Conservation (phyloP, 2,888 invertebrate species). For the Eupithecia insigniata region DNA sequence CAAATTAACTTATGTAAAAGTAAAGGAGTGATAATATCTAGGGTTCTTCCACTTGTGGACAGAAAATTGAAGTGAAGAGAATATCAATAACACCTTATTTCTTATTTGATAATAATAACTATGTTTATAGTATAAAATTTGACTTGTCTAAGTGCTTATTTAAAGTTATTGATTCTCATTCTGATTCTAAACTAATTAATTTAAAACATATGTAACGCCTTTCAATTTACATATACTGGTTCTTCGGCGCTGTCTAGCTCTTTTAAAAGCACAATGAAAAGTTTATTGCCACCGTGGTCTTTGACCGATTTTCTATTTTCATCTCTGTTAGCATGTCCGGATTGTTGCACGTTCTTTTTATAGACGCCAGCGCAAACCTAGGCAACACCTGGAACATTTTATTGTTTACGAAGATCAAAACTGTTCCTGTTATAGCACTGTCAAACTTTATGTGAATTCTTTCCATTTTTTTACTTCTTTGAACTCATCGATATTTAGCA, state of each 20-base stretch:
- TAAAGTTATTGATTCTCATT: too few species aligned
- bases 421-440: neutral
- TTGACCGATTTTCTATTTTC: conserved; percentile 62
- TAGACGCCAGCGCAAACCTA: conserved; percentile 30
- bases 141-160: too few species aligned
- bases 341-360: conserved; percentile 42
- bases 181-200: neutral
- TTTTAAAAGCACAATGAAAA: conserved; percentile 41
- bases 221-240: neutral
- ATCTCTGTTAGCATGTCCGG: conserved; percentile 49
- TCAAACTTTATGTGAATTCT: neutral
- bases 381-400: conserved; percentile 28
- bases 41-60: too few species aligned
- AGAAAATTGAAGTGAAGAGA: too few species aligned
- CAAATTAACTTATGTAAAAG: neutral
- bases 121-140: too few species aligned
- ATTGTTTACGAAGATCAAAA: conserved; percentile 13
- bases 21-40: neutral
- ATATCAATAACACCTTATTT: too few species aligned
- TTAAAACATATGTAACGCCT: neutral
- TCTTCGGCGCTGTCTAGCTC: conserved; percentile 9
- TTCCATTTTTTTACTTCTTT: neutral
- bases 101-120: too few species aligned
- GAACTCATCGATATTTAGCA: neutral
- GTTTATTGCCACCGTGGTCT: conserved; percentile 51